Evolutionary conservation across 2,113 vertebrate species (phyloP), one percentile per base, ranked within the genome.

Genomic region (Hyperopisus bebe): DNA sequence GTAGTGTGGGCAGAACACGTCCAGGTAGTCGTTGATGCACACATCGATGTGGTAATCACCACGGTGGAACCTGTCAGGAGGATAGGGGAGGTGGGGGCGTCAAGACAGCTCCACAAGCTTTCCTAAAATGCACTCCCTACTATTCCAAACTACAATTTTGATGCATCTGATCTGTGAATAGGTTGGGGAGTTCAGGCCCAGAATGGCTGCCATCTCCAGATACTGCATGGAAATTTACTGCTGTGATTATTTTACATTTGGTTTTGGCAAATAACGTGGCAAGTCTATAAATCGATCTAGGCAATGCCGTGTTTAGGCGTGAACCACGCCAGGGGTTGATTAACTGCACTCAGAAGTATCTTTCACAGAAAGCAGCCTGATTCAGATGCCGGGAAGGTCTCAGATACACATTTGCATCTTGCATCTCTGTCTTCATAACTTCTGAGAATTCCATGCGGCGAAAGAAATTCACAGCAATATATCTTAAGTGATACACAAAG

Each of bases 11-110:
- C 98, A 99, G 95, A 98, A 99, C 66, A 99, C 98, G 88, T 99
- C 98, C 94, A 99, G 95, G 94, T 99, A 99, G 95, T 99, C 98
- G 51, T 99, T 99, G 93, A 99, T 99, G 92, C 98, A 99, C 89
- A 99, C 98, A 8, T 99, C 98, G 0, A 99, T 99, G 96, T 99
- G 98, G 94, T 98, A 99, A 94, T 99, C 98, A 0, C 98, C 97
- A 89, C 95, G 95, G 80, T 98, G 97, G 94, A 99, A 99, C 96
- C 98, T 99, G 95, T 90, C 9, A 90, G 10, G 89, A n/a, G 10
- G 13, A 27, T 2, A 27, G 24, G n/a, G 3, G 44, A 55, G 19
- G 24, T 24, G 42, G 8, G 82, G 82, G 44, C 2, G 44, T n/a
- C 48, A 7, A 85, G 85, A 27, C 46, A 19, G 24, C 47, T 35